Evolutionary conservation across 2,888 invertebrate species (phyloP).

Genomic region (Rhamnusium bicolor): DNA sequence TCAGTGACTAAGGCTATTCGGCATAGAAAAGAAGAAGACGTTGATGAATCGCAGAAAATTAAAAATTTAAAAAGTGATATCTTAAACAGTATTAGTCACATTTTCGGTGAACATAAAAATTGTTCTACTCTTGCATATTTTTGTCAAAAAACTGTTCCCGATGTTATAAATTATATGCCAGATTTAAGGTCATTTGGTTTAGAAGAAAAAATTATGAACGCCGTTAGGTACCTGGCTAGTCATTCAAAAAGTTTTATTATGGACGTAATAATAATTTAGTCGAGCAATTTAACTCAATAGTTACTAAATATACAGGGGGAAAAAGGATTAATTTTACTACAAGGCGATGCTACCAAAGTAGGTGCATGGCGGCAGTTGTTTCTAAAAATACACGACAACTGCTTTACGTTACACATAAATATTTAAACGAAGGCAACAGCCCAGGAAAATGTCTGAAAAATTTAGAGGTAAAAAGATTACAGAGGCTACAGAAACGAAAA

Average conservation of each 20-base stretch:
- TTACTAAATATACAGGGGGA: slow-evolving; percentile 16
- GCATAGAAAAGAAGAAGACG: not conserved
- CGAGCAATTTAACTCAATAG: slow-evolving; percentile 19
- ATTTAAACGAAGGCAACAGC: not conserved
- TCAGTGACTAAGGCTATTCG: not conserved
- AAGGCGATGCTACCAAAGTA: slow-evolving; percentile 10
- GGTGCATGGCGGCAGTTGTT: slow-evolving; percentile 12
- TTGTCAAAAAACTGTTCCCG: slow-evolving; percentile 1
- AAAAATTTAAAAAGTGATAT: slow-evolving; percentile 46
- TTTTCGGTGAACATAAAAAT: slow-evolving; percentile 3
- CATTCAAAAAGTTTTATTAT: not conserved
- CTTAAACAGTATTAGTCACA: slow-evolving; percentile 8
- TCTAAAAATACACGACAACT: not conserved
- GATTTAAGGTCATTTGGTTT: slow-evolving; percentile 3
- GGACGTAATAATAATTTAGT: slow-evolving; percentile 16
- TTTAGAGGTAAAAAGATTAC: no score
- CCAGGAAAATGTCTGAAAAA: not conserved
- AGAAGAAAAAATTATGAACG: slow-evolving; percentile 24
- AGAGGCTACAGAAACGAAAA: no score
- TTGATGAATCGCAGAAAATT: not conserved
- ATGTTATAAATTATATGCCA: slow-evolving; percentile 5
- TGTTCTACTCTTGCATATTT: slow-evolving; percentile 3
- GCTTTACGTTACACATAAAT: not conserved
- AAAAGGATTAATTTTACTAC: slow-evolving; percentile 19
- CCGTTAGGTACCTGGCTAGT: slow-evolving; percentile 8